Evolutionary conservation across 2,888 invertebrate species (phyloP).

Genomic region (Brachylomia viminalis): DNA sequence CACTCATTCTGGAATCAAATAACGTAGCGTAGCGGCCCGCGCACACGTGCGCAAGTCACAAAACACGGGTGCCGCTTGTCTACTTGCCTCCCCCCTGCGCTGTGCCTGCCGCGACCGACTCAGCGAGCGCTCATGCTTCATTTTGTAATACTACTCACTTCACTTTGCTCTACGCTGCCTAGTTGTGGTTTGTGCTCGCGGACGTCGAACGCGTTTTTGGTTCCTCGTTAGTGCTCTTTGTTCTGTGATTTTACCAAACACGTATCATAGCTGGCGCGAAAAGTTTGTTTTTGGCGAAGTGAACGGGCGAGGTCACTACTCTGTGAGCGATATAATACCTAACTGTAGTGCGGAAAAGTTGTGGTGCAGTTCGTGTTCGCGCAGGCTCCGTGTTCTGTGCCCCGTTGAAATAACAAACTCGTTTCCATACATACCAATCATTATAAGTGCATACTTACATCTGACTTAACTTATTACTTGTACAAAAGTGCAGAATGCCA

Average conservation of each 20-base stretch:
- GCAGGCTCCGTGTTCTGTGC: conserved; percentile 78
- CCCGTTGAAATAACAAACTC: conserved; percentile 77
- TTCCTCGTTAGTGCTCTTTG: conserved; percentile 76
- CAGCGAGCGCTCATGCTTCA: conserved; percentile 76
- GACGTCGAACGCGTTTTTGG: conserved; percentile 73
- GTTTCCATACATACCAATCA: conserved; percentile 69
- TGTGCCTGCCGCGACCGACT: conserved; percentile 68
- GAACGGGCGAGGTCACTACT: conserved; percentile 82
- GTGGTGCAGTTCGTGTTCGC: conserved; percentile 76
- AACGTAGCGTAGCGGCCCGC: conserved; percentile 71
- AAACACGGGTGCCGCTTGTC: conserved; percentile 73
- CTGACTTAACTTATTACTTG: conserved; percentile 56
- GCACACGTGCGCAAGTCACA: conserved; percentile 80
- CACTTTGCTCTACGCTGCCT: conserved; percentile 75
- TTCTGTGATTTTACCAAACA: conserved; percentile 73
- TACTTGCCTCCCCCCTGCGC: conserved; percentile 72
- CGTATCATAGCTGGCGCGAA: conserved; percentile 69
- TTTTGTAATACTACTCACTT: conserved; percentile 81
- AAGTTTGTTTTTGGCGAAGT: conserved; percentile 74
- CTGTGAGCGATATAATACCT: conserved; percentile 59
- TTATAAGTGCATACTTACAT: conserved; percentile 66
- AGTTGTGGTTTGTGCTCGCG: conserved; percentile 82
- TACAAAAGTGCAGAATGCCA: conserved; percentile 61
- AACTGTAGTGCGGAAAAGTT: conserved; percentile 64
- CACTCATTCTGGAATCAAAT: conserved; percentile 73